Conservation (phyloP, 2,113 vertebrate genomes). For the Melanerpes aurifrons region DNA sequence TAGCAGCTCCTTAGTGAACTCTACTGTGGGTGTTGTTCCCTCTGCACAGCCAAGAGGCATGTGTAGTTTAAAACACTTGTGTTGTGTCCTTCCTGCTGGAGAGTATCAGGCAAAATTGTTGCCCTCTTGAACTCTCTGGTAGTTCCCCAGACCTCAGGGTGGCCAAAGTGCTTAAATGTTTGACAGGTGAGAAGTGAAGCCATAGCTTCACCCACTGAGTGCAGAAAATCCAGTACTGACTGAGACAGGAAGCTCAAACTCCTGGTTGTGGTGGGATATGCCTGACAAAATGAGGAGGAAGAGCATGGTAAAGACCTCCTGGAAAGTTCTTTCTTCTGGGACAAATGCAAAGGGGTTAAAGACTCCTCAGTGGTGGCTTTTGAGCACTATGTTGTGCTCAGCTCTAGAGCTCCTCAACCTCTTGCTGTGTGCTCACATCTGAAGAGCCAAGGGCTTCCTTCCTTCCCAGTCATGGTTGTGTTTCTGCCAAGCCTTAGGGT, state of each 20-base stretch:
- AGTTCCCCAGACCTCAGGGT: neutral
- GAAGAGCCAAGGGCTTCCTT: neutral
- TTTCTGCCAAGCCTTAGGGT: neutral
- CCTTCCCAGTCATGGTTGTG: neutral
- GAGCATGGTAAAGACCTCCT: neutral
- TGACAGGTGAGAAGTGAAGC: neutral
- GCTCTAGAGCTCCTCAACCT: fast-evolving
- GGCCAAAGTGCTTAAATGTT: neutral
- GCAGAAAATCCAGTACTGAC: neutral
- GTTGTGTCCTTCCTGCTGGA: neutral
- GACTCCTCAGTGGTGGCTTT: neutral
- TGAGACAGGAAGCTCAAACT: neutral
- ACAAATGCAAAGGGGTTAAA: neutral
- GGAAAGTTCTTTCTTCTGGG: neutral
- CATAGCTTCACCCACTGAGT: neutral
- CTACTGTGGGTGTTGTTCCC: neutral
- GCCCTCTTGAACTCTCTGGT: neutral
- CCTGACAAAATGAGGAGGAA: neutral
- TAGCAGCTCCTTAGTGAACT: neutral
- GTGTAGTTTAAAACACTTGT: neutral
- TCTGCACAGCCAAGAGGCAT: neutral
- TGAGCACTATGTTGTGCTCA: neutral
- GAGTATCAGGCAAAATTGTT: neutral
- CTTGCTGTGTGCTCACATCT: fast-evolving
- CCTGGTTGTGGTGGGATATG: neutral